These are phyloP conservation scores for Argya squamiceps DNA, from an alignment of 2,797 vertebrate species.

Conservation along the genomic window DNA sequence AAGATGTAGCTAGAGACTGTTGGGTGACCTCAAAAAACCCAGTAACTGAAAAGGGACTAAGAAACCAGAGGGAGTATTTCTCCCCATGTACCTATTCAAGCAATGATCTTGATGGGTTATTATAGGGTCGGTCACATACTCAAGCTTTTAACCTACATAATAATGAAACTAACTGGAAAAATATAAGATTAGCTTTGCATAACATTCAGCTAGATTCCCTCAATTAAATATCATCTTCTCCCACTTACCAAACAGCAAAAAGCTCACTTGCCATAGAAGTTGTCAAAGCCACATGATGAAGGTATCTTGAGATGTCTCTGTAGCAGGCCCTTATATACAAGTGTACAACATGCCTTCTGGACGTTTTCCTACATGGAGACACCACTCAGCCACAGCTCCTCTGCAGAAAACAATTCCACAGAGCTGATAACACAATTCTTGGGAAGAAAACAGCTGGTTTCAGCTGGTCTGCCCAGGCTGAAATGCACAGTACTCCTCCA, in stretches of 20 bases:
- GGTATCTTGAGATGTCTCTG: not conserved
- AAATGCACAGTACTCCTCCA: not conserved
- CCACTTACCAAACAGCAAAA: not conserved
- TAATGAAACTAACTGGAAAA: not conserved
- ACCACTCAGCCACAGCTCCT: not conserved
- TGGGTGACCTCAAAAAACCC: not conserved
- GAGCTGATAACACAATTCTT: not conserved
- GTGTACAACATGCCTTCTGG: fast-evolving
- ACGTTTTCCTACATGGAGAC: not conserved
- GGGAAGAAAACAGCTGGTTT: not conserved
- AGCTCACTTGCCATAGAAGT: not conserved
- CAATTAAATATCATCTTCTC: not conserved
- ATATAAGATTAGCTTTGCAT: not conserved
- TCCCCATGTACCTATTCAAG: not conserved
- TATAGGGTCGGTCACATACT: not conserved
- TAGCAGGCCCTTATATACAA: not conserved
- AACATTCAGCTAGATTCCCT: not conserved
- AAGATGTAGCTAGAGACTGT: not conserved
- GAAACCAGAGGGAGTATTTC: not conserved
- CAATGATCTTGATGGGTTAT: not conserved
- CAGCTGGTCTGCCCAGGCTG: fast-evolving
- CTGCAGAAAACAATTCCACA: not conserved
- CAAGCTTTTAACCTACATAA: not conserved
- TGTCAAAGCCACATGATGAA: not conserved
- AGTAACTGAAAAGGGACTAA: not conserved